Base-by-base conservation (phyloP, 1,140 invertebrate genomes). In the Heliconius congener region DNA sequence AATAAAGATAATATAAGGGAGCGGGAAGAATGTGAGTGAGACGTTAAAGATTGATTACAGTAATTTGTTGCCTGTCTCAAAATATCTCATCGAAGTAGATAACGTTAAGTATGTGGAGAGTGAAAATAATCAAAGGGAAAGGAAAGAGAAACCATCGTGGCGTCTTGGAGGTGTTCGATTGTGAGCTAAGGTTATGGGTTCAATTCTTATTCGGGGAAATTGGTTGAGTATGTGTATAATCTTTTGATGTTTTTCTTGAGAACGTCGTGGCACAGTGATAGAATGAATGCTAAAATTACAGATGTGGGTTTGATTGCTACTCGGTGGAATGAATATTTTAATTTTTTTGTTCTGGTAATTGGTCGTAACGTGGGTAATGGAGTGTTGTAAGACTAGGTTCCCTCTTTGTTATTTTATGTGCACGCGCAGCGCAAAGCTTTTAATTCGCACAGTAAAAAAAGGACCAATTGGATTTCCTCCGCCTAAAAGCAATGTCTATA, bases 1-100 rank as follows among this genome's bases (percentile, higher is more conserved):
- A 27, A 66, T 66, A 66, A 66, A 66, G 23, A 66, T 66, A 66
- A 11, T 66, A 66, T 66, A 66, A 66, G 60, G 60, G 60, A 27
- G 13, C 60, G 23, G 60, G 60, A 23, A 60, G 55, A 66, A 66
- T 30, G 23, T 30, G 60, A 30, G 60, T 66, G 60, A 66, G 23
- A 66, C 60, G 60, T 11, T 66, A 66, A 66, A 66, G 60, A 66
- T 3, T 30, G 60, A 66, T 66, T 66, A 30, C 60, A 13, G 60
- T 66, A 11, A 66, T 66, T 66, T 66, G 60, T 66, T 66, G 11
- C 23, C 60, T 66, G 60, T 66, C 60, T 30, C 23, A 66, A 66
- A 66, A 66, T 66, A 66, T 66, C 27, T 66, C 16, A 66, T 66
- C 27, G 60, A 66, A 1, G 60, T 66, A 30, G 60, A 66, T 66